Evolutionary conservation across 2,888 invertebrate genomes (phyloP).

Genomic region (Dinocampus coccinellae): DNA sequence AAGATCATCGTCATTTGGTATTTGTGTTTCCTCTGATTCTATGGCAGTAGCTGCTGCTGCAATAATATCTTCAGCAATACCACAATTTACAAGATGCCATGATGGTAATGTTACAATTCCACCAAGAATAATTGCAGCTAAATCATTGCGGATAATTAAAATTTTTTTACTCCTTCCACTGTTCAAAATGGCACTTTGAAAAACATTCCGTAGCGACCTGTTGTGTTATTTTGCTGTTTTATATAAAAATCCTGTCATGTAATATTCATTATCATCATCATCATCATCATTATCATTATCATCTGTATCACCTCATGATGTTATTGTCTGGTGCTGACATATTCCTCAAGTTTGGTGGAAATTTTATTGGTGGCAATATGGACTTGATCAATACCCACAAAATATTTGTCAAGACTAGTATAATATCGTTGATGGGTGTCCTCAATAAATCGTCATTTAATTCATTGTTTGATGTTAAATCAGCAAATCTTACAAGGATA

Average conservation of each 20-base stretch:
- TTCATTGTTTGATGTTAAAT: background rate
- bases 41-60: constrained; percentile 46
- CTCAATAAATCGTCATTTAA: constrained; percentile 3
- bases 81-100: constrained; percentile 55
- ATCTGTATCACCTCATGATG: constrained; percentile 58
- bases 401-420: constrained; percentile 49
- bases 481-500: constrained; percentile 62
- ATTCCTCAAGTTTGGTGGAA: constrained; percentile 24
- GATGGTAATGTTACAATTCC: constrained; percentile 48
- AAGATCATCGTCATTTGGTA: constrained; percentile 50
- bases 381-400: constrained; percentile 53
- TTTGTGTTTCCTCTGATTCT: constrained; percentile 47
- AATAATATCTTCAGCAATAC: constrained; percentile 58
- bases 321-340: constrained; percentile 36
- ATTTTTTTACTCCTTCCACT: constrained; percentile 37
- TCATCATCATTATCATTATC: too few species aligned
- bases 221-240: constrained; percentile 34
- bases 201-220: constrained; percentile 55
- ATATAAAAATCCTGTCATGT: background rate
- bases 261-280: background rate
- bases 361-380: constrained; percentile 39
- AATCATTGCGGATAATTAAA: constrained; percentile 57
- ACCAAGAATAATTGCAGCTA: constrained; percentile 55
- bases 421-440: constrained; percentile 40
- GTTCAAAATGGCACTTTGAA: constrained; percentile 50